A percentile compares a stretch with the other conserved stretches of the same genome.
Evolutionary conservation across 2,113 vertebrate genomes (phyloP).

Genomic region (Sinocyclocheilus anophthalmus): DNA sequence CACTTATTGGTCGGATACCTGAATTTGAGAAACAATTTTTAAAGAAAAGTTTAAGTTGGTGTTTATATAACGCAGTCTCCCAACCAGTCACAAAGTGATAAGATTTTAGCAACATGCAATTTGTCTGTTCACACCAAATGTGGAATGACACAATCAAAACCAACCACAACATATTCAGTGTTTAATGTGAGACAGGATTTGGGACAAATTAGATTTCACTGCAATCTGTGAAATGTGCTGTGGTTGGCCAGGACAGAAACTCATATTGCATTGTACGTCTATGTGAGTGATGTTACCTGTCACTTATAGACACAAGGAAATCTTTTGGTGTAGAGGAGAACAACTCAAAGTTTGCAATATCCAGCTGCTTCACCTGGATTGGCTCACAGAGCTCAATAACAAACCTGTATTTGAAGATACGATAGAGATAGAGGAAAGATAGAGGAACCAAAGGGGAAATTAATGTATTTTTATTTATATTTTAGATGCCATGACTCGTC

Average conservation of each 20-base stretch:
- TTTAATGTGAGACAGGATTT: neutral
- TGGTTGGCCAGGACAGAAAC: neutral
- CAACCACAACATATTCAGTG: neutral
- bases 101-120: neutral
- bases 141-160: neutral
- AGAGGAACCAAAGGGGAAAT: neutral
- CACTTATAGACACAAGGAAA: constrained; percentile 96
- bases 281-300: constrained; percentile 80
- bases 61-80: neutral
- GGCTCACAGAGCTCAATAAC: constrained; percentile 99
- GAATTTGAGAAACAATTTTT: constrained; percentile 34
- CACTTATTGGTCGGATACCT: constrained; percentile 99
- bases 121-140: neutral
- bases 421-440: no score
- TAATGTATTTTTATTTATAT: neutral
- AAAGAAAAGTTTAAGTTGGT: neutral
- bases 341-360: constrained; percentile 97
- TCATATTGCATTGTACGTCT: neutral
- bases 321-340: constrained; percentile 98
- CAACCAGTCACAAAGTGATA: neutral
- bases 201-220: neutral
- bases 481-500: neutral
- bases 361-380: constrained; percentile 97
- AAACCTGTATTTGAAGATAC: constrained; percentile 80
- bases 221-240: neutral